Conservation (phyloP, 1,140 invertebrate genomes). For the Fopius arisanus region DNA sequence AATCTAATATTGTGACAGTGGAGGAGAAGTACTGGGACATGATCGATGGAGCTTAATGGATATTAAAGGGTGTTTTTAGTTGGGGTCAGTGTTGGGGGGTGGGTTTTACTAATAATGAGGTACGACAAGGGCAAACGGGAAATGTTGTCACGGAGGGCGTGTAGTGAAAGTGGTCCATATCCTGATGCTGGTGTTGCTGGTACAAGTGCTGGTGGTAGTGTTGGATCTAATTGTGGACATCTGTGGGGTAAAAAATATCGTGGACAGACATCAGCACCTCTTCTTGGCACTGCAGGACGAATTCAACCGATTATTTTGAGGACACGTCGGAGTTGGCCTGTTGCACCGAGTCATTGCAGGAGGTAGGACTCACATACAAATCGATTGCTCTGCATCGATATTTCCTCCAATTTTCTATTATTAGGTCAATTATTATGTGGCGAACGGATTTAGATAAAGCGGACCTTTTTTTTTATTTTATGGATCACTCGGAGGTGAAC, state of each 20-base stretch:
- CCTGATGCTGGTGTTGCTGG: constrained; percentile 58
- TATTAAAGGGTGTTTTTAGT: not conserved
- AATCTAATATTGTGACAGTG: no score
- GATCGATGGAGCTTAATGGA: not conserved
- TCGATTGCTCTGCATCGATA: no score
- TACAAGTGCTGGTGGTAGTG: constrained; percentile 36
- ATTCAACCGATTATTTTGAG: constrained; percentile 68
- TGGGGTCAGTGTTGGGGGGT: not conserved
- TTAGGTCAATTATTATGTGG: no score
- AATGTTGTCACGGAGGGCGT: constrained; percentile 65
- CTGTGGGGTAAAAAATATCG: constrained; percentile 67
- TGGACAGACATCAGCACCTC: constrained; percentile 72
- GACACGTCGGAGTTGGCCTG: constrained; percentile 73
- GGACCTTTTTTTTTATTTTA: no score
- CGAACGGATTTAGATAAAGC: no score
- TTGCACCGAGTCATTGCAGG: constrained; percentile 70
- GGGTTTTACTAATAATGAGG: constrained; percentile 49
- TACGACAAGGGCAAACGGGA: constrained; percentile 57
- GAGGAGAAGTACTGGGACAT: not conserved
- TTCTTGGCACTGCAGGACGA: constrained; percentile 67
- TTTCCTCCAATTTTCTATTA: no score
- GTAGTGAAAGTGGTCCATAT: constrained; percentile 73
- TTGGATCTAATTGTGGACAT: constrained; percentile 43
- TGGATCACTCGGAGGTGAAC: no score
- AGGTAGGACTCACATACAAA: no score